These are phyloP conservation scores for Lepidocyrtoides sp. DNA, from an alignment of 2,888 invertebrate genomes.

Conservation along the genomic window DNA sequence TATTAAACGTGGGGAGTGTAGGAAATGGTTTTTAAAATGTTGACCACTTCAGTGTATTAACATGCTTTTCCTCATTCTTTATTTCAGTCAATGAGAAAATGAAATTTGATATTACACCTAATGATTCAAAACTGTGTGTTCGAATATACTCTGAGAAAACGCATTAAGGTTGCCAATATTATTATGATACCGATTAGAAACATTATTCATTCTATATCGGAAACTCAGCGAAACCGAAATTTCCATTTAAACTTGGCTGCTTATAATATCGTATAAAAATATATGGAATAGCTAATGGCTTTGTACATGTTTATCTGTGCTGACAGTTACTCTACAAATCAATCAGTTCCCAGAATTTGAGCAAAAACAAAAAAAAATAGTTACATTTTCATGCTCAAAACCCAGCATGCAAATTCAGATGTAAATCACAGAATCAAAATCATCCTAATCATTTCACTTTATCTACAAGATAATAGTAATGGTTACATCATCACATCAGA, in stretches of 20 bases:
- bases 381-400: background rate
- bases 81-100: no score
- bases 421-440: background rate
- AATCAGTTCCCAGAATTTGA: background rate
- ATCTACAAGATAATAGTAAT: background rate
- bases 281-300: background rate
- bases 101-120: no score
- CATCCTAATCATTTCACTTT: background rate
- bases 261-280: background rate
- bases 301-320: background rate
- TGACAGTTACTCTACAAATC: constrained; percentile 13
- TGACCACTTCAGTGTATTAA: no score
- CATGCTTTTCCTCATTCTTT: no score
- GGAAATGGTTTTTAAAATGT: no score
- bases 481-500: no score
- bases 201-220: background rate
- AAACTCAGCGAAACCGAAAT: background rate
- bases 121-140: no score
- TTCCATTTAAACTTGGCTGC: background rate
- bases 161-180: no score
- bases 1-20: no score
- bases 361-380: background rate
- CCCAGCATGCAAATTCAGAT: background rate
- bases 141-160: no score
- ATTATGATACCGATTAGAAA: no score